Evolutionary conservation across 2,888 invertebrate species (phyloP).

Genomic region (Coelopa pilipes): DNA sequence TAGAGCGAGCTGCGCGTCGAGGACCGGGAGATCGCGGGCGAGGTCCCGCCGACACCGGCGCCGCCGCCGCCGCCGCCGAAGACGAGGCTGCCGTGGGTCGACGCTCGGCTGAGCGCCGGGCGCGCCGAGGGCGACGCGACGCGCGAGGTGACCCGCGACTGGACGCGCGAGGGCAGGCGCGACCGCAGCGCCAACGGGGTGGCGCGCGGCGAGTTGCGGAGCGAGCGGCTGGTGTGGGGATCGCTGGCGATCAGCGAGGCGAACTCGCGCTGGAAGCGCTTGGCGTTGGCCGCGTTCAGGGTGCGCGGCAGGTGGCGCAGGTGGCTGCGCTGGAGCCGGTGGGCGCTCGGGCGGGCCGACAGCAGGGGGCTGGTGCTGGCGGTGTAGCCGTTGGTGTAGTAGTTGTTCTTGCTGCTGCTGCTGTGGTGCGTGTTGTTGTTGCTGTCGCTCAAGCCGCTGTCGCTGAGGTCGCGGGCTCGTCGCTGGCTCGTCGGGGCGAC

Average conservation of each 20-base stretch:
- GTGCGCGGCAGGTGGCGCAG: constrained; percentile 13
- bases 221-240: not conserved
- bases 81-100: no score
- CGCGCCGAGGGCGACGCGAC: constrained; percentile 23
- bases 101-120: not conserved
- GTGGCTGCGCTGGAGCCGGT: not conserved
- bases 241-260: constrained; percentile 53
- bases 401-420: constrained; percentile 21
- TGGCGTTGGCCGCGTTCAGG: constrained; percentile 31
- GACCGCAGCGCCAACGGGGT: not conserved
- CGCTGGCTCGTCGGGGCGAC: constrained; percentile 1
- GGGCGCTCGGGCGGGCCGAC: constrained; percentile 42
- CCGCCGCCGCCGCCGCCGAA: not conserved
- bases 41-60: constrained; percentile 34
- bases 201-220: not conserved
- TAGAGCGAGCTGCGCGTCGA: constrained; percentile 34
- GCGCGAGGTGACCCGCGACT: constrained; percentile 13
- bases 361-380: constrained; percentile 36
- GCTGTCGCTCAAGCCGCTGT: constrained; percentile 37
- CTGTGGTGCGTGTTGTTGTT: not conserved
- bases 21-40: constrained; percentile 30
- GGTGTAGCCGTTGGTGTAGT: constrained; percentile 36
- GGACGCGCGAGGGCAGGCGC: not conserved
- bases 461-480: constrained; percentile 29
- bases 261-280: constrained; percentile 51